Percentiles rank a stretch among this genome's conserved stretches.
These are phyloP conservation scores for Nemopilema nomurai DNA, from an alignment of 30 jellyfish, hydroid and myxozoan species.

Conservation along the genomic window DNA sequence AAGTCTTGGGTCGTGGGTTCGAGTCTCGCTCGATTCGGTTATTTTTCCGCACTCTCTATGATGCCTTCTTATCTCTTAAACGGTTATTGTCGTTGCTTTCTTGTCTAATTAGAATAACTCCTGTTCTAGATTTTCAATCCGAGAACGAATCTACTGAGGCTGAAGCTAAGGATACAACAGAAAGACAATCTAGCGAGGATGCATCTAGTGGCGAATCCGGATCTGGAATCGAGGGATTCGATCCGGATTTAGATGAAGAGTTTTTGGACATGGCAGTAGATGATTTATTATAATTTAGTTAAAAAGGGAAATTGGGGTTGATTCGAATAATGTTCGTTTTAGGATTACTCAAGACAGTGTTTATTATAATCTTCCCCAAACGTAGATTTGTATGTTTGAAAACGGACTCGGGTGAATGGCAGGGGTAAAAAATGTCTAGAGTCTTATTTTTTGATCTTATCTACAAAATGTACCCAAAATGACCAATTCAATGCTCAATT, in stretches of 20 bases:
- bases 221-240: constrained; percentile 70
- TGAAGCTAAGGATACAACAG: constrained; percentile 13
- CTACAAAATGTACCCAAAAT: too few species aligned
- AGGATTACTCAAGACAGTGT: not conserved
- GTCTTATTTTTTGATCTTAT: too few species aligned
- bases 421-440: too few species aligned
- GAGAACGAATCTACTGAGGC: constrained; percentile 15
- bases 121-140: not conserved
- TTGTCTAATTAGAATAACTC: too few species aligned
- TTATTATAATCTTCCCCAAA: not conserved
- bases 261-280: constrained; percentile 61
- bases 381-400: too few species aligned
- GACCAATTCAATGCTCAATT: too few species aligned
- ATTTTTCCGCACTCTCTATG: too few species aligned
- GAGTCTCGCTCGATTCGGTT: too few species aligned
- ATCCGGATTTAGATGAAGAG: constrained; percentile 70
- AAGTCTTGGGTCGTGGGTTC: too few species aligned
- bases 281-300: constrained; percentile 38
- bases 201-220: constrained; percentile 57
- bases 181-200: constrained; percentile 27
- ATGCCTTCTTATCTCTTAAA: too few species aligned
- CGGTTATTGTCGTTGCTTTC: not conserved
- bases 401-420: too few species aligned
- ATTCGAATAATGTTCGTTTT: not conserved
- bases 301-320: not conserved